Conservation (phyloP, 2,797 vertebrate species). For the Takifugu rubripes region DNA sequence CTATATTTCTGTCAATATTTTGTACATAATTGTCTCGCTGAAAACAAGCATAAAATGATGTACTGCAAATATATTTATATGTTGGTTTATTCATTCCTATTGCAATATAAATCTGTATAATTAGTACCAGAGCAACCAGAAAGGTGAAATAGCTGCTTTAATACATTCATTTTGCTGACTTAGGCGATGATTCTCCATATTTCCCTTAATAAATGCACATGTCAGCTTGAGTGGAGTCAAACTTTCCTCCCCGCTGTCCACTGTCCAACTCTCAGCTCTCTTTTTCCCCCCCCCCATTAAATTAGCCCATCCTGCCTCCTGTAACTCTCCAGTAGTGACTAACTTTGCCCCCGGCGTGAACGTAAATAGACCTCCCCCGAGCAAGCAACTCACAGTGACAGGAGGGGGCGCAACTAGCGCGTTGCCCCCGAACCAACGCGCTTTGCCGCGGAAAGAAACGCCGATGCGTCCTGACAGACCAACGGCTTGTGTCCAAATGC, state of each 20-base stretch:
- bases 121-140: no score
- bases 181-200: background rate
- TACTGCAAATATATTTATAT: background rate
- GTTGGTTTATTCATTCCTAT: slow-evolving; percentile 14
- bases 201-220: no score
- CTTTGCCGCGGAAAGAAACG: slow-evolving; percentile 9
- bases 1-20: background rate
- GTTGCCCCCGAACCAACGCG: slow-evolving; percentile 18
- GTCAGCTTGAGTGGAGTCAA: background rate
- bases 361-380: slow-evolving; percentile 68
- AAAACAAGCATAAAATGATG: background rate
- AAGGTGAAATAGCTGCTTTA: background rate
- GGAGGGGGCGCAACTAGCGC: slow-evolving; percentile 32
- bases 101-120: slow-evolving; percentile 22
- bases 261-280: slow-evolving; percentile 5
- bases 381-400: slow-evolving; percentile 58
- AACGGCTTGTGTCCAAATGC: slow-evolving; percentile 47
- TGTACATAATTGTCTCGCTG: background rate
- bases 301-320: slow-evolving; percentile 24
- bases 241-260: slow-evolving; percentile 6
- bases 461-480: slow-evolving; percentile 56
- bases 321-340: slow-evolving; percentile 54
- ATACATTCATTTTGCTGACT: background rate
- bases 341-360: slow-evolving; percentile 64
- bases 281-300: slow-evolving; percentile 5